Percentiles rank a stretch among this genome's conserved stretches.
Conservation (phyloP, 2,888 invertebrate genomes). For the Gryllus longicercus region DNA sequence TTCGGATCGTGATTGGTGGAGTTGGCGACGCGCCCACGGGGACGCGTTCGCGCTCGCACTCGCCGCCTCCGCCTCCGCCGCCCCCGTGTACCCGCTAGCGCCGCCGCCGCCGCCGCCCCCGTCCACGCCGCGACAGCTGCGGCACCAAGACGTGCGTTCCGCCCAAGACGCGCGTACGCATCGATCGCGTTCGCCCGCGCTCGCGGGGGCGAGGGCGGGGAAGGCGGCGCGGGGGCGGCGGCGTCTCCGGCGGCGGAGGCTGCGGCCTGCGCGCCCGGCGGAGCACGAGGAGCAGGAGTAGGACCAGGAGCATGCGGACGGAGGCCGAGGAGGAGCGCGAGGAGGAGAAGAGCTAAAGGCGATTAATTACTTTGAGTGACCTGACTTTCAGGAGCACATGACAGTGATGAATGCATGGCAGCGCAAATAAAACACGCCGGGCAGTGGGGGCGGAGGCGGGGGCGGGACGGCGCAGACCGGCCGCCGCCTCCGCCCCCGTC, state of each 20-base stretch:
- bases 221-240: neutral
- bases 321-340: conserved; percentile 20
- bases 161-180: conserved; percentile 6
- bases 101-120: neutral
- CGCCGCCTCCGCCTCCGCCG: neutral
- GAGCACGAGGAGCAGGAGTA: neutral
- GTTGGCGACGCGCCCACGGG: neutral
- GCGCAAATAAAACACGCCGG: conserved; percentile 29
- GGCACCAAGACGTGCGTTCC: neutral
- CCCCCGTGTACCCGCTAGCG: neutral
- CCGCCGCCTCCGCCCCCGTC: too few relatives aligned
- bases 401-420: conserved; percentile 34
- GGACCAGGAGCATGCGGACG: neutral
- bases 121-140: neutral
- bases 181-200: neutral
- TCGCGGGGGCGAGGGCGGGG: neutral
- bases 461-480: neutral
- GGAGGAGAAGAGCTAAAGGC: conserved; percentile 27
- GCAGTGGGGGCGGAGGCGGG: neutral
- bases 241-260: neutral
- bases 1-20: conserved; percentile 2
- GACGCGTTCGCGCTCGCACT: neutral
- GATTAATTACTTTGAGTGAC: conserved; percentile 35
- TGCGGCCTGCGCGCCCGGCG: neutral
- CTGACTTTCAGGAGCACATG: conserved; percentile 32